A percentile compares a stretch with the other conserved stretches of the same genome.
phyloP scores from a whole-genome alignment of 2,797 vertebrate genomes.

The Coracias cyanogaster region DNA sequence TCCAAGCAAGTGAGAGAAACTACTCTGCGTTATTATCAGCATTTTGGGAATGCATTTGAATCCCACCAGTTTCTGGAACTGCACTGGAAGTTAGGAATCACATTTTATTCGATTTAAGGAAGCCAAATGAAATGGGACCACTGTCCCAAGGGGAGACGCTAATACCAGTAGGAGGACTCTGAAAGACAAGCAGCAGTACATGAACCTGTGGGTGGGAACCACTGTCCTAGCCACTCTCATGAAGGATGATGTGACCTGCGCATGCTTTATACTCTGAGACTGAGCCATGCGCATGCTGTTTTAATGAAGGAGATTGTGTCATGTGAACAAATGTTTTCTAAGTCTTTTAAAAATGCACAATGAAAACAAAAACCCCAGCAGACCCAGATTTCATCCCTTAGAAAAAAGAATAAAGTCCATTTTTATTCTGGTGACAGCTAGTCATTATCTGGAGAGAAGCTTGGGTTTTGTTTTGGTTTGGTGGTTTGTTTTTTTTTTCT shows the following conservation, averaged over 20 bases:
- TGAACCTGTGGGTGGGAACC: slow-evolving; percentile 43
- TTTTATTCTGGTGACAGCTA: background rate
- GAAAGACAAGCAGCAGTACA: background rate
- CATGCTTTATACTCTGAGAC: slow-evolving; percentile 28
- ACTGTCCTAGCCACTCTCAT: slow-evolving; percentile 54
- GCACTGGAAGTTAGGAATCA: background rate
- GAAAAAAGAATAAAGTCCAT: background rate
- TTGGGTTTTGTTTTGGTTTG: slow-evolving; percentile 39
- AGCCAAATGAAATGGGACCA: background rate
- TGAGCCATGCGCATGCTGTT: slow-evolving; percentile 48
- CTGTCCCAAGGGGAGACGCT: background rate
- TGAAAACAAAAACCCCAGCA: slow-evolving; percentile 49
- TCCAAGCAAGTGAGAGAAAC: background rate
- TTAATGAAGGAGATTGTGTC: background rate
- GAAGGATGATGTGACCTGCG: background rate
- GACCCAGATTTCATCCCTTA: slow-evolving; percentile 32
- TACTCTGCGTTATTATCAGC: background rate
- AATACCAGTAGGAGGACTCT: background rate
- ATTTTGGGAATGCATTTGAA: background rate
- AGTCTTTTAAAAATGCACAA: background rate
- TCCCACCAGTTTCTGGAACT: background rate
- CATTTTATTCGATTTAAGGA: background rate
- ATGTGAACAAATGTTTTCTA: background rate
- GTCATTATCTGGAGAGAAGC: slow-evolving; percentile 33
- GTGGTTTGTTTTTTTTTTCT: background rate